Percentiles rank a stretch among this genome's conserved stretches.
Evolutionary conservation across 2,888 invertebrate genomes (phyloP).

Genomic region (Drosophila mayaguana): DNA sequence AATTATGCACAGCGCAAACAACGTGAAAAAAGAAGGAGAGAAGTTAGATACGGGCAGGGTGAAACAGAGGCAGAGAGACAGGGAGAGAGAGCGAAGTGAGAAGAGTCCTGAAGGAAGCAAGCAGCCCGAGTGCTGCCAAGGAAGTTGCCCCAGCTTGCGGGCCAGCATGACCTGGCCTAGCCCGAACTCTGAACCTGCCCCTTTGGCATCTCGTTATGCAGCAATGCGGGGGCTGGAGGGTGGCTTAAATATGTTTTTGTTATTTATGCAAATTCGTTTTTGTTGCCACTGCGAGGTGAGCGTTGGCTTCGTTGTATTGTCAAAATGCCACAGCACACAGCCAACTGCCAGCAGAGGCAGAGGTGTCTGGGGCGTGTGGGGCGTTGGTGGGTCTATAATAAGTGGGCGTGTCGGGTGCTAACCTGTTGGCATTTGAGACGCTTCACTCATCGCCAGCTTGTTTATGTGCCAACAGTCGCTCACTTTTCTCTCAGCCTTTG

Average conservation of each 20-base stretch:
- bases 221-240: constrained; percentile 23
- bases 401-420: constrained; percentile 37
- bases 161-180: constrained; percentile 66
- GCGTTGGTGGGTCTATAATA: background rate
- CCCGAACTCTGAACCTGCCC: constrained; percentile 69
- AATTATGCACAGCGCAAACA: constrained; percentile 67
- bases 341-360: constrained; percentile 30
- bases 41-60: constrained; percentile 2
- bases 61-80: background rate
- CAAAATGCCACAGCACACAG: constrained; percentile 52
- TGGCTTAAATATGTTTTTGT: constrained; percentile 76
- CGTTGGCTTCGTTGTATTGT: constrained; percentile 68
- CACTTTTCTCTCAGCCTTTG: constrained; percentile 31
- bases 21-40: constrained; percentile 16
- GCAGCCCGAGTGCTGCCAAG: constrained; percentile 50
- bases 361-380: background rate
- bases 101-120: constrained; percentile 48
- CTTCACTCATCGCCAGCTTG: constrained; percentile 59
- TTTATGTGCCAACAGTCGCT: constrained; percentile 71
- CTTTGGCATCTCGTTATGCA: constrained; percentile 38
- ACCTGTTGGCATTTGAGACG: constrained; percentile 73
- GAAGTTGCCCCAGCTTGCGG: constrained; percentile 71
- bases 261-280: constrained; percentile 78
- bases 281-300: constrained; percentile 62
- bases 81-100: background rate